These are phyloP conservation scores for Macheiramphus alcinus DNA, from an alignment of 2,113 vertebrate genomes.

Conservation along the genomic window DNA sequence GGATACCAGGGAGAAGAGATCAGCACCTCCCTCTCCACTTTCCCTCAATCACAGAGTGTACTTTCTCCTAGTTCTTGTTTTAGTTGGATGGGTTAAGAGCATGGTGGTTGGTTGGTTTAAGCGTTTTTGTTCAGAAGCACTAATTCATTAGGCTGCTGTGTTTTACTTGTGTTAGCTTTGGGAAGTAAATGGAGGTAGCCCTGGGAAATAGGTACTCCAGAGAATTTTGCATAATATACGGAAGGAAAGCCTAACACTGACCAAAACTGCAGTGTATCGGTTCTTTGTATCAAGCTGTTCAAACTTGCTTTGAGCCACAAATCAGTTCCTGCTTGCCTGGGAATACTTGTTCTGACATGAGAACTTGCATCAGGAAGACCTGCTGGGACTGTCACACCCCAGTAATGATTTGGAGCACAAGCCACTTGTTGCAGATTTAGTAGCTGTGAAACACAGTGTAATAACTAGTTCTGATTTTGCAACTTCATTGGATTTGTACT, in stretches of 20 bases:
- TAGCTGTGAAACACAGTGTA: background rate
- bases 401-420: background rate
- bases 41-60: background rate
- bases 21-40: background rate
- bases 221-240: background rate
- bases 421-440: background rate
- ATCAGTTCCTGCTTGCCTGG: constrained; percentile 2
- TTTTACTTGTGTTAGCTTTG: background rate
- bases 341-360: background rate
- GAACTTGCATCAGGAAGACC: background rate
- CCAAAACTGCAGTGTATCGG: background rate
- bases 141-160: background rate
- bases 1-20: background rate
- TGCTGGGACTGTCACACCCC: background rate
- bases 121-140: background rate
- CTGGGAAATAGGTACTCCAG: background rate
- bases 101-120: background rate
- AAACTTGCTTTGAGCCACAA: background rate
- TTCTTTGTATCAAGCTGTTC: background rate
- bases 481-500: background rate
- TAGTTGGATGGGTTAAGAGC: background rate
- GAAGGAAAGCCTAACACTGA: background rate
- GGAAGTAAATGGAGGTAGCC: background rate
- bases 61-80: background rate
- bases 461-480: background rate